Evolutionary conservation across 2,888 invertebrate genomes (phyloP).

Genomic region (Tinea pellionella): DNA sequence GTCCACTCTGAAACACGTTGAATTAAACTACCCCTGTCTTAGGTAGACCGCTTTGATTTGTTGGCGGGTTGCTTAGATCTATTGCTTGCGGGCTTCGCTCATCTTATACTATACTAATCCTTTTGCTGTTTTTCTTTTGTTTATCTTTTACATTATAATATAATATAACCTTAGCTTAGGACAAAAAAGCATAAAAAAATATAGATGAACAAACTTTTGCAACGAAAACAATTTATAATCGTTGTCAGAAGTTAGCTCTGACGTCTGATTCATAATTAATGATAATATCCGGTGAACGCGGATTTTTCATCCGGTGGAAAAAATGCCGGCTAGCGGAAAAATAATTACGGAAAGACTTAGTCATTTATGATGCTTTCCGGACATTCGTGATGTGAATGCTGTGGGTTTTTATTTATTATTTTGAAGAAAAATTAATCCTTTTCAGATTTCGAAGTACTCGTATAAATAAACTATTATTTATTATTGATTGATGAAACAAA

Average conservation of each 20-base stretch:
- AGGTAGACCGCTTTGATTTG: constrained; percentile 51
- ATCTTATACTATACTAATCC: constrained; percentile 6
- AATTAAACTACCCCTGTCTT: constrained; percentile 44
- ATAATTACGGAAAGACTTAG: constrained; percentile 47
- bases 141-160: not conserved
- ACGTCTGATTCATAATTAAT: constrained; percentile 61
- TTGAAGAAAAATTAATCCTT: too few relatives aligned
- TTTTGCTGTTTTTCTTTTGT: not conserved
- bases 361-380: constrained; percentile 44
- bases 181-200: not conserved
- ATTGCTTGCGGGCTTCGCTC: constrained; percentile 33
- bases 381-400: constrained; percentile 25
- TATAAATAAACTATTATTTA: too few relatives aligned
- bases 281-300: constrained; percentile 60
- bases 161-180: too few relatives aligned
- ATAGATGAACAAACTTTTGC: not conserved
- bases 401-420: constrained; percentile 13
- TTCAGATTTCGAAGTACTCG: too few relatives aligned
- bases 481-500: too few relatives aligned
- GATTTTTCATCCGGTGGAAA: constrained; percentile 52
- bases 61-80: constrained; percentile 43
- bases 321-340: constrained; percentile 46
- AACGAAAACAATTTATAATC: constrained; percentile 35
- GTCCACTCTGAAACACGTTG: constrained; percentile 7
- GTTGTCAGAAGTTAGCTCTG: constrained; percentile 36